These are phyloP conservation scores for Pseudococcus jackbeardsleyi DNA, from an alignment of 2,888 invertebrate genomes.

Conservation along the genomic window DNA sequence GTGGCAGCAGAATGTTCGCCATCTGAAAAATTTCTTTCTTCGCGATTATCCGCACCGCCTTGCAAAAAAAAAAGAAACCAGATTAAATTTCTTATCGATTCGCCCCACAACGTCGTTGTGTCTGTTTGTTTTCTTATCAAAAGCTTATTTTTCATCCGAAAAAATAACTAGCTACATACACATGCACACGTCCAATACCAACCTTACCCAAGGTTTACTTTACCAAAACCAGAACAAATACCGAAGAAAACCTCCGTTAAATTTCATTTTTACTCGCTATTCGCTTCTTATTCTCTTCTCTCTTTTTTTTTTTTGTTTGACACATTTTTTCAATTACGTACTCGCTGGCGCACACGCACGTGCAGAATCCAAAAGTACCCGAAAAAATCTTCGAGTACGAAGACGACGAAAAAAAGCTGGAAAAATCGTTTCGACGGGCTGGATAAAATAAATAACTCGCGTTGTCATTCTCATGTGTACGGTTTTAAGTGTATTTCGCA, in stretches of 20 bases:
- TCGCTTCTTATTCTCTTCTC: neutral
- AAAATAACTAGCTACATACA: neutral
- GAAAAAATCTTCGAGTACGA: neutral
- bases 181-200: neutral
- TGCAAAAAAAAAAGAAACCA: neutral
- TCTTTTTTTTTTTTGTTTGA: neutral
- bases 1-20: neutral
- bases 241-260: neutral
- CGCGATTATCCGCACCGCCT: slow-evolving; percentile 2
- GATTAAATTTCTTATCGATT: slow-evolving; percentile 49
- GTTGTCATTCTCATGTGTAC: neutral
- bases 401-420: neutral
- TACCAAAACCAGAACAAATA: neutral
- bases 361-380: neutral
- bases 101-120: neutral
- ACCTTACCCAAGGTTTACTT: neutral
- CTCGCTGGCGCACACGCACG: neutral
- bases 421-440: neutral
- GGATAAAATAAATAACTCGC: neutral
- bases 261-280: slow-evolving; percentile 22
- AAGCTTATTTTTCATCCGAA: slow-evolving; percentile 11
- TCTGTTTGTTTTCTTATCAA: slow-evolving; percentile 5
- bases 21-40: neutral
- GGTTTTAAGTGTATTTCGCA: slow-evolving; percentile 2
- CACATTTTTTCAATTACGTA: slow-evolving; percentile 27